Percentiles rank a stretch among this genome's conserved stretches.
Evolutionary conservation across 2,113 vertebrate genomes (phyloP).

Genomic region (Phylloscopus trochiloides): DNA sequence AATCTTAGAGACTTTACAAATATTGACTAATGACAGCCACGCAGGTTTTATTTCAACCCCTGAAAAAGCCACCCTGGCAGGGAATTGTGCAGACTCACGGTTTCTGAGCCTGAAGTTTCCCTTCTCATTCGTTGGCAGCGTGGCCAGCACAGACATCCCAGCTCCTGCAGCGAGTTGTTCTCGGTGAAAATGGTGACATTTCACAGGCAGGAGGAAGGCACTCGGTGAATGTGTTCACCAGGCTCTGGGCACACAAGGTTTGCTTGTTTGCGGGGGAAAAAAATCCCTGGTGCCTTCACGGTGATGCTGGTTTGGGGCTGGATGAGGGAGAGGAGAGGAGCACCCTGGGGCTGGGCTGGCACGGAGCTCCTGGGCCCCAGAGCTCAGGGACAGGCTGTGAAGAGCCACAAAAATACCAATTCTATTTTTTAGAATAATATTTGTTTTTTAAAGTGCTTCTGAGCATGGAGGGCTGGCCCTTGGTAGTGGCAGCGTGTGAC

Average conservation of each 20-base stretch:
- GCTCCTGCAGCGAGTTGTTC: not conserved
- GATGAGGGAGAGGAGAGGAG: not conserved
- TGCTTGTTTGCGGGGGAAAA: not conserved
- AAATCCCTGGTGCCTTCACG: rapidly evolving
- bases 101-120: not conserved
- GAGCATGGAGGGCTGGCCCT: not conserved
- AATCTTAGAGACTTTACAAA: not conserved
- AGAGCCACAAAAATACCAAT: rapidly evolving
- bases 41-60: not conserved
- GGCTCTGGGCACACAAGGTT: not conserved
- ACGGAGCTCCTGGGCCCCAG: rapidly evolving
- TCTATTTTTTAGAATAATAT: not conserved
- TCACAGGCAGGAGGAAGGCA: not conserved
- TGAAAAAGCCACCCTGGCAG: not conserved
- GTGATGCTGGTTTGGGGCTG: not conserved
- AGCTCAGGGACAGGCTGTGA: rapidly evolving
- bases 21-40: not conserved
- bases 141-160: not conserved
- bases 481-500: rapidly evolving
- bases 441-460: not conserved
- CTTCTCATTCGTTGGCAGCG: rapidly evolving
- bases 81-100: not conserved
- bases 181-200: rapidly evolving
- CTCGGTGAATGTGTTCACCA: rapidly evolving
- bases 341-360: not conserved